Evolutionary conservation across 2,888 invertebrate genomes (phyloP), one percentile per base, ranked within the genome.

Genomic region (Hemaris fuciformis): DNA sequence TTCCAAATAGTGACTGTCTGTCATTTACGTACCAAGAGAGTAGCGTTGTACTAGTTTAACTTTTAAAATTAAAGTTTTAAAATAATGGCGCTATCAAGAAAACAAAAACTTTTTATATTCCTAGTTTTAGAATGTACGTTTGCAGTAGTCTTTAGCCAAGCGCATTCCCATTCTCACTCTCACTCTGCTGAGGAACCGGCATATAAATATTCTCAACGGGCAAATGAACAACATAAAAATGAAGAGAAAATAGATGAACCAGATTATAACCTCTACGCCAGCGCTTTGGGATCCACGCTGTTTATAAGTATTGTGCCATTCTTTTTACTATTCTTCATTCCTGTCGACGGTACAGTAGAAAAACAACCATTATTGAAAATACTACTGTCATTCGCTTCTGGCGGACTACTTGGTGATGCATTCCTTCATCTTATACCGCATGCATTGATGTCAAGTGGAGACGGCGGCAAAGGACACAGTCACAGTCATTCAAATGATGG

Each of bases 341-440:
- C 99, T 0, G 93, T 99, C 61, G 97, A 99, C 77, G 97, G 96
- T 67, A 95, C 95, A 27, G 94, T 95, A 61, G 96, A 97, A 76
- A 96, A 97, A 83, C 95, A 97, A 83, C 96, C 98, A 0, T 90
- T 98, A 42, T 91, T 99, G 6, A 99, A 99, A 90, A 94, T 99
- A 64, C 93, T 99, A 57, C 87, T 99, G 53, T 97, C 98, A 15
- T 99, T 99, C 88, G 99, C 98, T 0, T 98, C 98, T 1, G 98
- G 99, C 46, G 98, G 99, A 53, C 93, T 99, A 13, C 93, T 99
- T 0, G 99, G 99, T 6, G 99, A 99, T 93, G 99, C 99, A 0
- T 99, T 99, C 87, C 94, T 99, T 5, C 99, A 99, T 91, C 93
- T 99, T 67, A 99, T 99, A 80, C 99, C 99, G 0, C 99, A 99